Evolutionary conservation across 2,888 invertebrate genomes (phyloP).

Genomic region (Drosophila neonasuta): DNA sequence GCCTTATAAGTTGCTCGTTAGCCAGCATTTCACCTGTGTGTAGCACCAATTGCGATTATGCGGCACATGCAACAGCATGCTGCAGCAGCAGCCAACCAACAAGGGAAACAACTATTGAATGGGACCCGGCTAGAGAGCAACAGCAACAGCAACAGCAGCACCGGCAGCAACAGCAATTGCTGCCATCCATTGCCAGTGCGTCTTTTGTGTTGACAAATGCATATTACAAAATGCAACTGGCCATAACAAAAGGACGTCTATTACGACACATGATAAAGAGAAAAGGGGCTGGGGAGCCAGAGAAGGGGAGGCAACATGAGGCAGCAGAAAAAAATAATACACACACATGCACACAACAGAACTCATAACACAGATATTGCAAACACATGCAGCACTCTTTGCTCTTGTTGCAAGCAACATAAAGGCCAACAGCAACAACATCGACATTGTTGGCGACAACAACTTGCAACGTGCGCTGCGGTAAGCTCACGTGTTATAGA

Average conservation of each 20-base stretch:
- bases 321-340: constrained; percentile 21
- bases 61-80: constrained; percentile 11
- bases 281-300: background rate
- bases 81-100: background rate
- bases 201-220: constrained; percentile 72
- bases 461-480: constrained; percentile 69
- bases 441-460: constrained; percentile 31
- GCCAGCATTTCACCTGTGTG: constrained; percentile 53
- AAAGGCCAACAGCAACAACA: constrained; percentile 57
- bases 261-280: constrained; percentile 56
- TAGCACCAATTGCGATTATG: constrained; percentile 28
- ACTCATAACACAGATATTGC: constrained; percentile 69
- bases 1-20: constrained; percentile 53
- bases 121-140: background rate
- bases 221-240: constrained; percentile 71
- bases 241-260: constrained; percentile 65
- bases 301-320: constrained; percentile 13
- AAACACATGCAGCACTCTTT: constrained; percentile 65
- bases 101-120: constrained; percentile 18
- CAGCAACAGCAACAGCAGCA: no score
- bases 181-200: constrained; percentile 37
- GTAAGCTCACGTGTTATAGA: constrained; percentile 67
- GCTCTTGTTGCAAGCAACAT: constrained; percentile 55
- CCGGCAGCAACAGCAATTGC: constrained; percentile 19
- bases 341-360: constrained; percentile 18